A percentile compares a stretch with the other conserved stretches of the same genome.
phyloP scores from a whole-genome alignment of 2,888 invertebrate species.

The Ditula angustiorana region DNA sequence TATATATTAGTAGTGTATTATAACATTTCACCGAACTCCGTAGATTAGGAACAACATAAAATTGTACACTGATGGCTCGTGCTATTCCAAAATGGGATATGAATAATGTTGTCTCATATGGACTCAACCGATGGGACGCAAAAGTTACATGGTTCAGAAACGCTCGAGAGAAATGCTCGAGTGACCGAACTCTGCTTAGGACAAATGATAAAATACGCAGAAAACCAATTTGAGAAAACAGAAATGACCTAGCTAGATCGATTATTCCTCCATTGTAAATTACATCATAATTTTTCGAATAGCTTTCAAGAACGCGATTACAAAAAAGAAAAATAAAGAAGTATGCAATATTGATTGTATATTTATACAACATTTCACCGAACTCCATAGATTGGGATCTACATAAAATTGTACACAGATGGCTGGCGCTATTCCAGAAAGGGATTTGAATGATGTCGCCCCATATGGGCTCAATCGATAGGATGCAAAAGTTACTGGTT shows the following conservation, averaged over 20 bases:
- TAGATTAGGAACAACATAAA: background rate
- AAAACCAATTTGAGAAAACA: no score
- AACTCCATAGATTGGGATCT: background rate
- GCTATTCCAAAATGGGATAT: constrained; percentile 16
- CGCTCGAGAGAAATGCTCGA: no score
- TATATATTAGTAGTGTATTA: no score
- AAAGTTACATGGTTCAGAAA: constrained; percentile 26
- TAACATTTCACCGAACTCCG: background rate
- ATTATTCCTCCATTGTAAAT: no score
- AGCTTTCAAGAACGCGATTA: no score
- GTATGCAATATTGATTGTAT: no score
- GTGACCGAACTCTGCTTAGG: no score
- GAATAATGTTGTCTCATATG: constrained; percentile 19
- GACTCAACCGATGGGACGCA: constrained; percentile 27
- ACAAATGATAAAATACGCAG: no score
- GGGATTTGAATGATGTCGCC: constrained; percentile 3
- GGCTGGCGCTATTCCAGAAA: constrained; percentile 32
- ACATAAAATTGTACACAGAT: constrained; percentile 24
- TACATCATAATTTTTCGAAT: no score
- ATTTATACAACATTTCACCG: no score
- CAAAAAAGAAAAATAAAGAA: no score
- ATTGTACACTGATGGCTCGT: constrained; percentile 23
- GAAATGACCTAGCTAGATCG: no score
- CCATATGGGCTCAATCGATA: constrained; percentile 30
- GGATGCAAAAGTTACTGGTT: constrained; percentile 26